phyloP scores from a whole-genome alignment of 2,113 vertebrate species.

The Progne subis region DNA sequence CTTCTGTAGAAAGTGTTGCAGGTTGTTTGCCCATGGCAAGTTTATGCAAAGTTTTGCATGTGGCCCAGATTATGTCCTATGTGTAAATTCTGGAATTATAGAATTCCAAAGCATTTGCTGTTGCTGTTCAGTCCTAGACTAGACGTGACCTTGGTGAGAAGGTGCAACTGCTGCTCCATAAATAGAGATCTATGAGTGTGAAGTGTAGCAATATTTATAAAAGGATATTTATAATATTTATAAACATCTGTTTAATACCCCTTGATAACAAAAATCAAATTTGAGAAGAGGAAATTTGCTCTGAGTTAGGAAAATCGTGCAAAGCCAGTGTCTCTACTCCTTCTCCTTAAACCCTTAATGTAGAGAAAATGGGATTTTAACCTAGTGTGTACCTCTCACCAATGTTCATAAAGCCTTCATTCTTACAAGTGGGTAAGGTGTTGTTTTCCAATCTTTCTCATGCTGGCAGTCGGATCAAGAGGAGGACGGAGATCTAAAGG shows the following conservation, averaged over 20 bases:
- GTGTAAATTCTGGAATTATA: not conserved
- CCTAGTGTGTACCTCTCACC: not conserved
- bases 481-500: conserved; percentile 84
- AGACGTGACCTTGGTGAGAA: not conserved
- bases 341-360: not conserved
- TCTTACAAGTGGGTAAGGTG: conserved; percentile 62
- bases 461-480: conserved; percentile 93
- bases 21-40: not conserved
- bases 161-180: not conserved
- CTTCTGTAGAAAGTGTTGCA: not conserved
- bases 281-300: not conserved
- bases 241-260: not conserved
- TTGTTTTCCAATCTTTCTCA: conserved; percentile 72
- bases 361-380: not conserved
- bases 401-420: not conserved
- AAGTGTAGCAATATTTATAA: not conserved
- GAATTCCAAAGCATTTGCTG: not conserved
- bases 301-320: not conserved
- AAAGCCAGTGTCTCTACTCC: not conserved
- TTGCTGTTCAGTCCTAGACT: not conserved
- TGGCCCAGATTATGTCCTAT: not conserved
- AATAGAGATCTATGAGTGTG: not conserved
- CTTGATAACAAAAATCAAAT: not conserved
- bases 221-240: not conserved
- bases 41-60: not conserved